A percentile compares a stretch with the other conserved stretches of the same genome.
phyloP scores from a whole-genome alignment of 2,797 vertebrate genomes.

The Pseudomugil gertrudae region DNA sequence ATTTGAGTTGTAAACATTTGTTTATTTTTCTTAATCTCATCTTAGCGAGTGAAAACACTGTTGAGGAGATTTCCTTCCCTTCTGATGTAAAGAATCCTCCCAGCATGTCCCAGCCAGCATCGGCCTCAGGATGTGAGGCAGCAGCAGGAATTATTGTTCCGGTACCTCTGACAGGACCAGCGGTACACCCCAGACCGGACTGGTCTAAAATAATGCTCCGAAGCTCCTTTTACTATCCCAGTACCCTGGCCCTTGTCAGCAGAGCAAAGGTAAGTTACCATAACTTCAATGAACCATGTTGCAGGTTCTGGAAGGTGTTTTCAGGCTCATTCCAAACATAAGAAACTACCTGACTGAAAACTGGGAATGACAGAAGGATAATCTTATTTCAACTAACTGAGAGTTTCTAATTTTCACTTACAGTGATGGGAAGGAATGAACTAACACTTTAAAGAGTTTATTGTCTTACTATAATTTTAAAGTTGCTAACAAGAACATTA shows the following conservation, averaged over 20 bases:
- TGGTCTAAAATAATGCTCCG: constrained; percentile 69
- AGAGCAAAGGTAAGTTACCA: constrained; percentile 74
- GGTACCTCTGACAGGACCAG: constrained; percentile 8
- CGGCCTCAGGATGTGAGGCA: constrained; percentile 13
- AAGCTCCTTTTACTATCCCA: constrained; percentile 53
- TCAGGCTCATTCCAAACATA: no score
- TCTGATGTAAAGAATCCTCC: constrained; percentile 13
- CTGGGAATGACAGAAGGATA: no score
- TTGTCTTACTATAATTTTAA: no score
- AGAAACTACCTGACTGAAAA: no score
- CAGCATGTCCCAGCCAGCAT: constrained; percentile 6
- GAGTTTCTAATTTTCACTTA: no score
- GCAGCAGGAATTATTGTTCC: constrained; percentile 19
- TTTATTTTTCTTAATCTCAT: background rate
- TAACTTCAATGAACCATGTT: no score
- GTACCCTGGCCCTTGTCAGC: constrained; percentile 51
- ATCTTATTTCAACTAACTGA: no score
- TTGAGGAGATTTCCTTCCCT: constrained; percentile 15
- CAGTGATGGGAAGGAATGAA: no score
- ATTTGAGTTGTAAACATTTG: background rate
- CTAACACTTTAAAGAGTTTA: no score
- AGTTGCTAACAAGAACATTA: no score
- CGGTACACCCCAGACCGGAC: constrained; percentile 22
- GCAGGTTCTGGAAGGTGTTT: no score
- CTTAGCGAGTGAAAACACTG: constrained; percentile 36